Conservation (phyloP, 2,113 vertebrate genomes). For the Cichladusa arquata region DNA sequence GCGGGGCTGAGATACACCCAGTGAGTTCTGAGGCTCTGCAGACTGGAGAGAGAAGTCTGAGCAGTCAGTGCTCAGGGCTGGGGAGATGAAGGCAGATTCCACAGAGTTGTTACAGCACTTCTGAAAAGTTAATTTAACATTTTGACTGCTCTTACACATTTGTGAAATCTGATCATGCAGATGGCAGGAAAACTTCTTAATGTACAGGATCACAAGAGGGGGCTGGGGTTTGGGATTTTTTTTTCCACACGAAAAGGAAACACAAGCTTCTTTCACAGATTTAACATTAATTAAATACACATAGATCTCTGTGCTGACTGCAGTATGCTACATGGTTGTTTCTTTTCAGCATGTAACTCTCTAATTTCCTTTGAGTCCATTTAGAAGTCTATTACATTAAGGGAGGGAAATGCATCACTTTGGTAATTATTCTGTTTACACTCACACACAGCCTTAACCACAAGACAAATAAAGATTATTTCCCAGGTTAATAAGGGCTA, state of each 20-base stretch:
- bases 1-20: neutral
- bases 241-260: neutral
- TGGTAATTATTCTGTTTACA: neutral
- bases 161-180: neutral
- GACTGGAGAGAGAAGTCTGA: neutral
- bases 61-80: neutral
- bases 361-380: conserved; percentile 20
- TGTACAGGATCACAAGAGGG: neutral
- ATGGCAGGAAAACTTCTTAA: neutral
- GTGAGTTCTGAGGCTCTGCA: neutral
- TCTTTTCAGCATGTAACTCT: neutral
- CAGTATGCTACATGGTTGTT: neutral
- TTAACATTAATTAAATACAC: neutral
- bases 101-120: neutral
- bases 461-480: neutral
- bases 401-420: neutral
- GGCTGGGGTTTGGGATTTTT: neutral
- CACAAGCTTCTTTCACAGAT: neutral
- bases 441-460: neutral
- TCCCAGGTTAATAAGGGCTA: neutral
- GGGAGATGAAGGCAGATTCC: neutral
- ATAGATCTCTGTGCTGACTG: neutral
- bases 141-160: neutral
- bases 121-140: neutral
- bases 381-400: neutral